These are phyloP conservation scores for Drosophila hydei DNA, from an alignment of 1,140 invertebrate species.

Conservation along the genomic window DNA sequence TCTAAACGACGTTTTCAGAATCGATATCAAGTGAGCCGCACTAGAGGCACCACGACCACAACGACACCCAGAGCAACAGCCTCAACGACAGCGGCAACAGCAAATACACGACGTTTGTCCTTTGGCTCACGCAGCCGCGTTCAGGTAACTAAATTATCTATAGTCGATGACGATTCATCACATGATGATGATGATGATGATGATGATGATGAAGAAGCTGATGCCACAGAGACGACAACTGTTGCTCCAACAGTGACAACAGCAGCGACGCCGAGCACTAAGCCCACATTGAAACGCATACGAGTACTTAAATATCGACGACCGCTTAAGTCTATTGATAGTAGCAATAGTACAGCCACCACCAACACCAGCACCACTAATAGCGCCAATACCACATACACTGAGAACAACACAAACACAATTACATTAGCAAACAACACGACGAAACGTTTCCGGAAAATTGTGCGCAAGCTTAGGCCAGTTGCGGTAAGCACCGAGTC, in stretches of 20 bases:
- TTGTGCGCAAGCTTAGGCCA: constrained; percentile 69
- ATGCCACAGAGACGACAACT: constrained; percentile 25
- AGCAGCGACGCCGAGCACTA: constrained; percentile 25
- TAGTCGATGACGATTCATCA: constrained; percentile 49
- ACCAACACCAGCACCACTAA: constrained; percentile 32
- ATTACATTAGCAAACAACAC: constrained; percentile 31
- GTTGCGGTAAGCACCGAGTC: constrained; percentile 31
- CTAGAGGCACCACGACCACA: constrained; percentile 49
- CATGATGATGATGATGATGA: constrained; percentile 34
- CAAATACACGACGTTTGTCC: constrained; percentile 41
- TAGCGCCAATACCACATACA: constrained; percentile 39
- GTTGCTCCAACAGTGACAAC: constrained; percentile 28
- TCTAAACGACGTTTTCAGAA: constrained; percentile 84
- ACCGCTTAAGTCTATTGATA: constrained; percentile 54
- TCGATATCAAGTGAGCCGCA: constrained; percentile 79
- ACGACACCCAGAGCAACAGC: constrained; percentile 36
- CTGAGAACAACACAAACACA: constrained; percentile 12
- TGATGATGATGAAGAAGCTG: constrained; percentile 18
- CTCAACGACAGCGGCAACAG: constrained; percentile 15
- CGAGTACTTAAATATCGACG: constrained; percentile 72
- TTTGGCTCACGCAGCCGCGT: constrained; percentile 47
- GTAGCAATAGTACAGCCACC: constrained; percentile 34
- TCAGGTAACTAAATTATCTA: constrained; percentile 72
- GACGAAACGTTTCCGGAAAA: constrained; percentile 76
- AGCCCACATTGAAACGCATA: constrained; percentile 66